Percentiles rank a stretch among this genome's conserved stretches.
These are phyloP conservation scores for Bugulina stolonifera DNA, from an alignment of 2,888 invertebrate species.

Conservation along the genomic window DNA sequence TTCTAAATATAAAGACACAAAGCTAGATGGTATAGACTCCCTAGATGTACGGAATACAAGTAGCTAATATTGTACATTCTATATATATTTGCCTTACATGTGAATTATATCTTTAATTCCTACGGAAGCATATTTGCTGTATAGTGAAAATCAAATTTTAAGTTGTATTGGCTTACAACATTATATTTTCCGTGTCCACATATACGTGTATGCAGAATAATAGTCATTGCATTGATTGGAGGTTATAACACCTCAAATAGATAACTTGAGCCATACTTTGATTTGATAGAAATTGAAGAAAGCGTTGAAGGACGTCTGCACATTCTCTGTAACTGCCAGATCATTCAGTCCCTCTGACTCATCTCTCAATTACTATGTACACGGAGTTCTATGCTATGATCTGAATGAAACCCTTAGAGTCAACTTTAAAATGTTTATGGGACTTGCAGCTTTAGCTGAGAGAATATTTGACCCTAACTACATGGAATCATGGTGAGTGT, in stretches of 20 bases:
- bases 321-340: not conserved
- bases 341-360: not conserved
- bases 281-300: slow-evolving; percentile 23
- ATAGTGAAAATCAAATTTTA: no score
- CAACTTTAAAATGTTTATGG: slow-evolving; percentile 11
- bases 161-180: no score
- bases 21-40: slow-evolving; percentile 18
- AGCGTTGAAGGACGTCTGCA: slow-evolving; percentile 4
- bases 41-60: slow-evolving; percentile 10
- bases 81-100: no score
- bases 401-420: not conserved
- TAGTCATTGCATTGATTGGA: no score
- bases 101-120: no score
- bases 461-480: slow-evolving; percentile 7
- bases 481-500: slow-evolving; percentile 3
- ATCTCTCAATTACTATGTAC: slow-evolving; percentile 3
- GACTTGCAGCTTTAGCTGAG: not conserved
- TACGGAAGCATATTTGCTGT: no score
- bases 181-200: no score
- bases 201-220: no score
- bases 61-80: no score
- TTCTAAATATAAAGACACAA: not conserved
- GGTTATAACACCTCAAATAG: no score
- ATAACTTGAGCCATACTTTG: no score
- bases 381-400: not conserved